Conservation (phyloP, 2,113 vertebrate species). For the Amblyornis subalaris region DNA sequence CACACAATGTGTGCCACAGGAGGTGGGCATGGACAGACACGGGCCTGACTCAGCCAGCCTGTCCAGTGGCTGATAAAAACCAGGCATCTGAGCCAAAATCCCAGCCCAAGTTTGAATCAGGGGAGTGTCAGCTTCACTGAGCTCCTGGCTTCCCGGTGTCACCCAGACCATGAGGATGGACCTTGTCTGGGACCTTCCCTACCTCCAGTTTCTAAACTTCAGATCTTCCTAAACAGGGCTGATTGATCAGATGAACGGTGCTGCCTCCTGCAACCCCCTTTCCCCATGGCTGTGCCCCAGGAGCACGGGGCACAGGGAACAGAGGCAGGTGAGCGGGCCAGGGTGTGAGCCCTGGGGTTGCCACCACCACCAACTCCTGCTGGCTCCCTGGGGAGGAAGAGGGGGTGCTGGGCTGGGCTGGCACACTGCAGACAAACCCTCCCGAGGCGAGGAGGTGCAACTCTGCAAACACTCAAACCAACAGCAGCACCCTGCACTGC, state of each 20-base stretch:
- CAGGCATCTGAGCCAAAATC: neutral
- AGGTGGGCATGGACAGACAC: neutral
- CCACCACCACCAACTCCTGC: neutral
- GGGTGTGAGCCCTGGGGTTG: neutral
- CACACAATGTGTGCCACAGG: neutral
- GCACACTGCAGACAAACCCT: neutral
- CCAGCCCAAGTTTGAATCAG: neutral
- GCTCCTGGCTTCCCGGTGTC: neutral
- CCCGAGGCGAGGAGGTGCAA: neutral
- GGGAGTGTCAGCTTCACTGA: neutral
- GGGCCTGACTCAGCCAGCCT: neutral
- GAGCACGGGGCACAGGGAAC: fast-evolving
- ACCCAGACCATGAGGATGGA: neutral
- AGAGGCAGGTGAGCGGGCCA: neutral
- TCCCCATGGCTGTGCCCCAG: neutral
- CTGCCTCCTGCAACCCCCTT: neutral
- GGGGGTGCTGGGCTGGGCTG: neutral
- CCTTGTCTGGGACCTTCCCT: neutral
- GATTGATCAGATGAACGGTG: neutral
- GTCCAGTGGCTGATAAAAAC: fast-evolving
- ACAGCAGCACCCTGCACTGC: neutral
- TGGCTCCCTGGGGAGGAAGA: fast-evolving
- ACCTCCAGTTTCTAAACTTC: neutral
- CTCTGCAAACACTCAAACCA: neutral
- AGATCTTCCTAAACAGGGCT: neutral